Percentiles rank a stretch among this genome's conserved stretches.
These are phyloP conservation scores for Notiomystis cincta DNA, from an alignment of 2,113 vertebrate genomes.

Conservation along the genomic window DNA sequence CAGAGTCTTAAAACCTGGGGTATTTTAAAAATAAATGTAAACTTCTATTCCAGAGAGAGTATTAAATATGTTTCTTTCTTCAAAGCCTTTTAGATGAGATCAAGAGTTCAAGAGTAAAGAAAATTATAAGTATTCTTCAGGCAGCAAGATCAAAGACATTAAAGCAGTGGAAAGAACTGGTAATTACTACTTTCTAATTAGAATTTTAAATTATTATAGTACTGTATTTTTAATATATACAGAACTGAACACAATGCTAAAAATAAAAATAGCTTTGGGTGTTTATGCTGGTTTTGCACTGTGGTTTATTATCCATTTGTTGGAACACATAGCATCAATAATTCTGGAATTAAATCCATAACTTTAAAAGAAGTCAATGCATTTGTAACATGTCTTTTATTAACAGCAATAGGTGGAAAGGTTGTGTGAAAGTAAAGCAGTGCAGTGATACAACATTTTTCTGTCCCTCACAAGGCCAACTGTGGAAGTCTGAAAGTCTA, in stretches of 20 bases:
- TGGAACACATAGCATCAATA: background rate
- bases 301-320: background rate
- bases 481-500: background rate
- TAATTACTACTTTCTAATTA: conserved; percentile 32
- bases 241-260: background rate
- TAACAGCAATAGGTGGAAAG: background rate
- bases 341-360: background rate
- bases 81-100: conserved; percentile 81
- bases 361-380: background rate
- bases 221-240: background rate
- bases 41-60: background rate
- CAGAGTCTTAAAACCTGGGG: background rate
- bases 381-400: background rate
- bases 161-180: conserved; percentile 80
- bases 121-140: conserved; percentile 79
- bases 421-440: background rate
- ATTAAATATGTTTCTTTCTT: conserved; percentile 23
- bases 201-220: background rate
- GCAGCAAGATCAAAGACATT: conserved; percentile 74
- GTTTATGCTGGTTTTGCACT: background rate
- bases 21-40: background rate
- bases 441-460: background rate
- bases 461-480: background rate
- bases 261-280: background rate
- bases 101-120: conserved; percentile 77